Percentiles rank a stretch among this genome's conserved stretches.
Conservation (phyloP, 2,888 invertebrate genomes). For the Oxystoma pomonae region DNA sequence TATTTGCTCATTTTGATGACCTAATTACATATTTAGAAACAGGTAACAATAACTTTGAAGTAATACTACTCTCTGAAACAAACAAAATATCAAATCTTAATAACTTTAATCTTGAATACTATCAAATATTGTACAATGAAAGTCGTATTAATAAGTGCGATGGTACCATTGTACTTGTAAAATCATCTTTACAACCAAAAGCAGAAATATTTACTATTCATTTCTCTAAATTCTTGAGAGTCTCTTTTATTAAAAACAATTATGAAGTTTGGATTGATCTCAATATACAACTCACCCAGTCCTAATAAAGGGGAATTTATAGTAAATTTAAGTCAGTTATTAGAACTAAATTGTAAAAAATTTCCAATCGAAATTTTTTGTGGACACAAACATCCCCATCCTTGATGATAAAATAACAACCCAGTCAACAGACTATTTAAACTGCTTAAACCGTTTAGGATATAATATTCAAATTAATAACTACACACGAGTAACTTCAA, state of each 20-base stretch:
- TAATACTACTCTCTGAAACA: constrained; percentile 7
- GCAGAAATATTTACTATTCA: neutral
- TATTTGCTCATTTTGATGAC: neutral
- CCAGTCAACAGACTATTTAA: neutral
- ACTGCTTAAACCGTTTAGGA: neutral
- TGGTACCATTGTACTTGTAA: constrained; percentile 10
- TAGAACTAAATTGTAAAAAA: neutral
- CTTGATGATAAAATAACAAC: neutral
- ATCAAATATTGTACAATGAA: constrained; percentile 9
- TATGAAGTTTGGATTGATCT: neutral
- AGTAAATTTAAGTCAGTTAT: neutral
- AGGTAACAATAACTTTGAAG: constrained; percentile 5
- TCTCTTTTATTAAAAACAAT: neutral
- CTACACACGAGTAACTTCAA: neutral
- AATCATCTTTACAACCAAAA: neutral
- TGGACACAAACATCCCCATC: neutral
- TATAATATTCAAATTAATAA: neutral
- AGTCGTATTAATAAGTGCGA: constrained; percentile 10
- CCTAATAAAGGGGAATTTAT: neutral
- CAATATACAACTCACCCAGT: neutral
- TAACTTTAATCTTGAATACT: constrained; percentile 12
- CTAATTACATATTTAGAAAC: neutral
- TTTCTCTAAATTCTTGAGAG: neutral
- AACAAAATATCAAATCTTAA: constrained; percentile 7
- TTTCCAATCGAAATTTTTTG: neutral